Evolutionary conservation across 2,797 vertebrate species (phyloP), one percentile per base, ranked within the genome.

Genomic region (Scolopax bukidnonensis): DNA sequence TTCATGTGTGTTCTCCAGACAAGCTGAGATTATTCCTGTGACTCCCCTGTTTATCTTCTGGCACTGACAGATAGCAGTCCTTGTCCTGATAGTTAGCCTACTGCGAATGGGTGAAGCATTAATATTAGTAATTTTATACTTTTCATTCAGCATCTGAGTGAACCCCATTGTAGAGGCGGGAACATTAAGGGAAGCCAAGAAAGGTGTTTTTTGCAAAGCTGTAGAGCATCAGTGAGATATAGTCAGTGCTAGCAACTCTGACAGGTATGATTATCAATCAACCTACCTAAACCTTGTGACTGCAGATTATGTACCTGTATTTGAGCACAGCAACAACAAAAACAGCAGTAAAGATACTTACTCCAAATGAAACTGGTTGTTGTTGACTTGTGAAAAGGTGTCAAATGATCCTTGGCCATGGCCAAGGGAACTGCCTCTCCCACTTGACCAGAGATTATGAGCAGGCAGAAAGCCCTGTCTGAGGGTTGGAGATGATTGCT

Each of bases 281-380:
- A 28, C 24, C 51, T 65, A 9, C 63, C 23, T 75, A 30, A 83
- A 10, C 61, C 36, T 70, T 13, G n/a, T 54, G 45, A 64, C 32
- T 60, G n/a, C 45, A 87, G 51, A 41, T 70, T 57, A 59, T 0
- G 1, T 33, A n/a, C 21, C 43, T 0, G 0, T 47, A n/a, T 80
- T 33, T 87, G n/a, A 67, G 50, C 20, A 75, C 14, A 79, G 8
- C 19, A 43, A 63, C 28, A 59, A 8, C 32, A 68, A 28, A 16
- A 27, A 47, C 40, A 65, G 33, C 36, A 67, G 12, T 20, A 63
- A 77, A 81, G 48, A 19, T 33, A 60, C 23, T 56, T 36, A 60
- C 43, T 91, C 24, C 17, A 60, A 79, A 61, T 36, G 27, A 84
- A 68, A 71, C 21, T 50, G 3, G 9, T 64, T 41, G 9, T 64